These are phyloP conservation scores for Rhynchotus rufescens DNA, from an alignment of 2,797 vertebrate genomes.

Conservation along the genomic window DNA sequence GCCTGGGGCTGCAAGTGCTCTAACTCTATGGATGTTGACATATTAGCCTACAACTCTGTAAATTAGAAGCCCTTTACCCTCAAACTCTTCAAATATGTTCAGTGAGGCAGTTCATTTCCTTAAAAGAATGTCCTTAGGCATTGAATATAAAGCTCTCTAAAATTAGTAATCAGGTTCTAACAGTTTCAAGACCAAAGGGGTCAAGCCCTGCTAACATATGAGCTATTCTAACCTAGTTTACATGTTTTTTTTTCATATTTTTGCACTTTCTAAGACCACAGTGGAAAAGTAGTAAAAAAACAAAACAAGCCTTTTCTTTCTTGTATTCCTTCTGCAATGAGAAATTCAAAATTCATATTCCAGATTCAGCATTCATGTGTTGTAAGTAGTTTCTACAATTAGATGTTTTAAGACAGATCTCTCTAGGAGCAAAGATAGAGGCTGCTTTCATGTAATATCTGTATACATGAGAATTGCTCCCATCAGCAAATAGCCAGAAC, in stretches of 20 bases:
- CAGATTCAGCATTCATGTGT: neutral
- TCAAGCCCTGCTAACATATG: neutral
- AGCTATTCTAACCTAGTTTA: neutral
- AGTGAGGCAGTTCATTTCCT: slow-evolving; percentile 3
- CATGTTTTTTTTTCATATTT: neutral
- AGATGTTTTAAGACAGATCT: neutral
- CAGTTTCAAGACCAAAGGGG: neutral
- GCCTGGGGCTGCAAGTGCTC: neutral
- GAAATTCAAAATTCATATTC: neutral
- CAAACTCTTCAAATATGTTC: neutral
- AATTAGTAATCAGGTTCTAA: neutral
- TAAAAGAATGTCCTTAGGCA: neutral
- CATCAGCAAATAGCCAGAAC: neutral
- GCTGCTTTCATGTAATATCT: neutral
- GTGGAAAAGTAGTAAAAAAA: neutral
- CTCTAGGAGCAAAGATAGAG: neutral
- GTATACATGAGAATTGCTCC: neutral
- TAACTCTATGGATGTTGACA: neutral
- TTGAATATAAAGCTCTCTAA: neutral
- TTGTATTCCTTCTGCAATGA: accelerated
- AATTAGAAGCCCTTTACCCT: neutral
- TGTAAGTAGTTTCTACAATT: neutral
- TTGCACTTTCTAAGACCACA: neutral
- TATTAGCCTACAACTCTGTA: neutral
- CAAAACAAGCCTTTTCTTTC: neutral